Percentiles rank a stretch among this genome's conserved stretches.
Conservation (phyloP, 2,113 vertebrate species). For the Mustela nigripes region DNA sequence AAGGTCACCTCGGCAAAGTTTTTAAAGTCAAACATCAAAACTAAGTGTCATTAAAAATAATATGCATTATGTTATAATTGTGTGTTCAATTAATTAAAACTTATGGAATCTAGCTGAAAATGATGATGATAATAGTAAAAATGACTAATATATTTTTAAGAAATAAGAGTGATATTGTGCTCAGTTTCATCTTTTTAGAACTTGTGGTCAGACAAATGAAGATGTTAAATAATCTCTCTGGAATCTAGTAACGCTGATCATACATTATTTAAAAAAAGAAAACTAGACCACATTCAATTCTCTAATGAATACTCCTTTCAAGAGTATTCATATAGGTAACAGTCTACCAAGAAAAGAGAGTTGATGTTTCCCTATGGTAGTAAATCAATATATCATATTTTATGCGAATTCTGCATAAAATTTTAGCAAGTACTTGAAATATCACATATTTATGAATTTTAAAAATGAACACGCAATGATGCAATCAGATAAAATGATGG, state of each 20-base stretch:
- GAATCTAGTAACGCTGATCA: neutral
- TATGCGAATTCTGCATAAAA: neutral
- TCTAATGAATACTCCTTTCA: neutral
- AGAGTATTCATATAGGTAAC: neutral
- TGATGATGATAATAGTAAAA: neutral
- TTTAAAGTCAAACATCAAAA: conserved; percentile 35
- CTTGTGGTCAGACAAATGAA: neutral
- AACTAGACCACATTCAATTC: neutral
- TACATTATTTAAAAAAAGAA: neutral
- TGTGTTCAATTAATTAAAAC: neutral
- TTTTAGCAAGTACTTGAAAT: neutral
- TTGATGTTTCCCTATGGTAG: neutral
- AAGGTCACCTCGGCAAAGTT: neutral
- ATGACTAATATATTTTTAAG: neutral
- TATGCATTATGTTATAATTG: neutral
- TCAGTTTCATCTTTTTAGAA: conserved; percentile 9
- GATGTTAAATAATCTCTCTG: conserved; percentile 24
- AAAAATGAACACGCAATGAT: neutral
- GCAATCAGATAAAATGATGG: neutral
- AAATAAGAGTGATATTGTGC: neutral
- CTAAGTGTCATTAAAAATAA: conserved; percentile 37
- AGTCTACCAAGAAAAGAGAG: neutral
- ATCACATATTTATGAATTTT: neutral
- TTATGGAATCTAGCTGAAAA: neutral
- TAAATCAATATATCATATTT: neutral